Base-by-base conservation (phyloP, 2,113 vertebrate genomes). In the Spilogale gracilis region DNA sequence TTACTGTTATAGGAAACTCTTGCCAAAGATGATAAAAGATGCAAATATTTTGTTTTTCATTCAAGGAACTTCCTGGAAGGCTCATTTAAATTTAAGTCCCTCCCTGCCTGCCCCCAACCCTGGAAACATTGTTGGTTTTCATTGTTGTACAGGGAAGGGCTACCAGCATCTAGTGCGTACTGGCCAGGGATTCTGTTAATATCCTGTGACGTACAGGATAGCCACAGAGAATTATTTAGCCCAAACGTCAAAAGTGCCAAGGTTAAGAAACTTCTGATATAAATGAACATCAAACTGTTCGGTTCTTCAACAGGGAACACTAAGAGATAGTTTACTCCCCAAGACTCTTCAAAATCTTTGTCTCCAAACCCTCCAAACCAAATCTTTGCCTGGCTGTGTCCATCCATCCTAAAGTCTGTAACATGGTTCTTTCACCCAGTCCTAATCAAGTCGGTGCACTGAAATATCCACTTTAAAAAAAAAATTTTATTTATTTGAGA, bases 11-110 rank as follows among this genome's bases (percentile, higher is more conserved):
- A 74, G 76, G 76, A 69, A 82, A 69, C 56, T 60, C 38, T 89
- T 73, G 54, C 38, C 63, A 80, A 58, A 58, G 30, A 73, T 2
- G 21, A 73, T 48, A 74, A 50, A 90, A 74, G 38, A 52, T 81
- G 58, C 85, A 93, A 93, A 86, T 93, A 63, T 54, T 65, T 63
- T 54, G 48, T 56, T 91, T 54, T 81, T 73, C n/a, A 83, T 56
- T 87, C 76, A 38, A 91, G 61, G 54, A 97, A 71, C 67, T 88
- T 94, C 54, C 32, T 83, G 67, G 93, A 87, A 91, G 67, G 32
- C 30, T 38, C 45, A 21, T 54, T 97, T 69, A 87, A 43, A 86
- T 65, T 71, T 85, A 84, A 67, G 30, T 67, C 63, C 63, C 63
- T 25, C 60, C 5, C 9, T 6, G 25, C 32, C 9, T 13, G 7